Conservation (phyloP, 2,113 vertebrate genomes). For the Engystomops pustulosus region DNA sequence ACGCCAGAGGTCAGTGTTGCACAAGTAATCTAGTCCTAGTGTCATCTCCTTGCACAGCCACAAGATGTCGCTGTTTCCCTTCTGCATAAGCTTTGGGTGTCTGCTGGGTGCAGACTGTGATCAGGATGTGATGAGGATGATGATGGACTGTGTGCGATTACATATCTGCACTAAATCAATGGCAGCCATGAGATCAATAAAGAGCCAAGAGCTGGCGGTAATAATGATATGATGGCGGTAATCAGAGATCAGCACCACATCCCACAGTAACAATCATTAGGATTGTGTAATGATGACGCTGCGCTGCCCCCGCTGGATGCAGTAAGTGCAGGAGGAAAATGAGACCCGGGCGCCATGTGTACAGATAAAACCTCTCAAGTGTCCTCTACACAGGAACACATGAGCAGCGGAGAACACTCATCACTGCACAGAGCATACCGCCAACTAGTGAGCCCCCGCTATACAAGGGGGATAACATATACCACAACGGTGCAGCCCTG, state of each 20-base stretch:
- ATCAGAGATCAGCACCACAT: too few relatives aligned
- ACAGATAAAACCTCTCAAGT: not conserved
- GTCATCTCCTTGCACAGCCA: not conserved
- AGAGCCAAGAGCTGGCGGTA: too few relatives aligned
- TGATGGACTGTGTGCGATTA: too few relatives aligned
- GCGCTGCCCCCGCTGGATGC: not conserved
- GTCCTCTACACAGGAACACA: not conserved
- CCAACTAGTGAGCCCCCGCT: not conserved
- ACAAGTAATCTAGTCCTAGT: not conserved
- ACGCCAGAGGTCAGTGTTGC: constrained; percentile 20
- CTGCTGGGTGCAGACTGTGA: too few relatives aligned
- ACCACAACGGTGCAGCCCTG: too few relatives aligned
- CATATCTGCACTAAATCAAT: not conserved
- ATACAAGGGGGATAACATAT: too few relatives aligned
- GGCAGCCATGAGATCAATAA: not conserved
- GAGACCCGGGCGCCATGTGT: not conserved
- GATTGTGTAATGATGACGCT: not conserved
- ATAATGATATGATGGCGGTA: not conserved
- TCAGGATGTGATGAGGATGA: too few relatives aligned
- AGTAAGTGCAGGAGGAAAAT: not conserved
- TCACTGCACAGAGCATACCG: not conserved
- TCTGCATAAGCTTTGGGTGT: not conserved
- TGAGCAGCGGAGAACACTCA: not conserved
- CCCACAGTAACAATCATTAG: not conserved
- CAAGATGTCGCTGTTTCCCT: not conserved